phyloP scores from a whole-genome alignment of 2,888 invertebrate species.

The Tetragnatha montana region DNA sequence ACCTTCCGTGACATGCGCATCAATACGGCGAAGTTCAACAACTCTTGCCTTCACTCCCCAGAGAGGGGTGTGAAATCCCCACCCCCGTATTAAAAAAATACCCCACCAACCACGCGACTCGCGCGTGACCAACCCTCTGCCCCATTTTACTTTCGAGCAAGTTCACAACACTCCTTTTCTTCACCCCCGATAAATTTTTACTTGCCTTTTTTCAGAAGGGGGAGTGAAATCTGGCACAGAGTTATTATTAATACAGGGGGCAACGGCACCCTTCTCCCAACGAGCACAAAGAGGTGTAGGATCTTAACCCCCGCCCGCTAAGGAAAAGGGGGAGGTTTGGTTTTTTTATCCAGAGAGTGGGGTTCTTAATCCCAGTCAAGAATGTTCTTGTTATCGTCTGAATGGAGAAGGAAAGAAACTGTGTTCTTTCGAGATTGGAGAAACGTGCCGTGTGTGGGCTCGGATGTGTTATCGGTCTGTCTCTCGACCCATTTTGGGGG shows the following conservation, averaged over 20 bases:
- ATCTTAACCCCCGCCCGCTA: not conserved
- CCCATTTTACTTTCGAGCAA: slow-evolving; percentile 67
- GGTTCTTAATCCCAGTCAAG: not conserved
- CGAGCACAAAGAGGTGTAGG: not conserved
- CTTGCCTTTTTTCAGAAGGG: slow-evolving; percentile 39
- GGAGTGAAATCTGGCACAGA: slow-evolving; percentile 57
- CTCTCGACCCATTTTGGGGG: too few relatives aligned
- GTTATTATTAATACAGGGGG: slow-evolving; percentile 67
- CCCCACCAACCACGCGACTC: slow-evolving; percentile 55
- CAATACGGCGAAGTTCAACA: slow-evolving; percentile 54
- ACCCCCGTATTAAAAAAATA: slow-evolving; percentile 20
- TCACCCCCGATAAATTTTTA: slow-evolving; percentile 50
- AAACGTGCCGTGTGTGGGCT: too few relatives aligned
- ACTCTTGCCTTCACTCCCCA: slow-evolving; percentile 53
- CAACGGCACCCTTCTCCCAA: slow-evolving; percentile 1
- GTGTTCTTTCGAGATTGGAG: too few relatives aligned
- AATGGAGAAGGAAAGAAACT: not conserved
- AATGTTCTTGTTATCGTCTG: not conserved
- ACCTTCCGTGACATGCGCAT: slow-evolving; percentile 32
- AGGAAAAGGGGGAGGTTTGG: not conserved
- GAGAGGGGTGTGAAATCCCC: not conserved
- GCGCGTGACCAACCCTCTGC: slow-evolving; percentile 55
- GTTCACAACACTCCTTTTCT: slow-evolving; percentile 25
- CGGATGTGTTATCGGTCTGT: too few relatives aligned
- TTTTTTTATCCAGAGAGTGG: not conserved